phyloP scores from a whole-genome alignment of 2,113 vertebrate genomes.

The Sceloporus tristichus region DNA sequence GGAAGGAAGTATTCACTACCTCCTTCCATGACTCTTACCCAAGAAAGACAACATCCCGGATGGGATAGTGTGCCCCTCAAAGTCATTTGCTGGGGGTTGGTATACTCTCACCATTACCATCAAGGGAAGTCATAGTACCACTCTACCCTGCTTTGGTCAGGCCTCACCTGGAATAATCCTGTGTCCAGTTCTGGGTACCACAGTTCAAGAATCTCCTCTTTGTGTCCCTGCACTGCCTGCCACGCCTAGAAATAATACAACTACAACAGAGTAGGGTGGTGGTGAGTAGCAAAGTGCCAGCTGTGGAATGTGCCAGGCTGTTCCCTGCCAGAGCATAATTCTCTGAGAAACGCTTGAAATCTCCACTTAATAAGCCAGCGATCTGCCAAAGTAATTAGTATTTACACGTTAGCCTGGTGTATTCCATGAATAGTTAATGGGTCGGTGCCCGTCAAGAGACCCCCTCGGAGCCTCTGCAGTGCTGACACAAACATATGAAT shows the following conservation, averaged over 20 bases:
- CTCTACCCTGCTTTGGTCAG: too few relatives aligned
- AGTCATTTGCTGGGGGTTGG: too few relatives aligned
- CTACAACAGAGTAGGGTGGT: too few relatives aligned
- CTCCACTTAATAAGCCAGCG: constrained; percentile 38
- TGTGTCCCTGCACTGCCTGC: background rate
- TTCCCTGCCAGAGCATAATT: constrained; percentile 22
- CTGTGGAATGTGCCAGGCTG: background rate
- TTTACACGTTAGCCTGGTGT: constrained; percentile 35
- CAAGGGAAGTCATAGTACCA: too few relatives aligned
- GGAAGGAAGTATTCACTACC: too few relatives aligned
- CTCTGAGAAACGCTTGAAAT: constrained; percentile 40
- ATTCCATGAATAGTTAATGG: constrained; percentile 45
- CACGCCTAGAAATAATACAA: background rate
- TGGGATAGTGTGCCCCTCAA: too few relatives aligned
- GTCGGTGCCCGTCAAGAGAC: constrained; percentile 7
- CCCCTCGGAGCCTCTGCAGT: background rate
- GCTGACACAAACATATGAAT: constrained; percentile 41
- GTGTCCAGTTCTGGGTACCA: too few relatives aligned
- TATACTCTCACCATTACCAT: too few relatives aligned
- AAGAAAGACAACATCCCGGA: too few relatives aligned
- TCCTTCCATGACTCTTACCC: too few relatives aligned
- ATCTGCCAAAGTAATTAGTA: constrained; percentile 44
- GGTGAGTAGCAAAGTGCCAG: background rate
- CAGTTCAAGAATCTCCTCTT: background rate
- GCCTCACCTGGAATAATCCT: too few relatives aligned